Evolutionary conservation across 35 echinoderm and acorn worm species (phyloP).

Genomic region (Strongylocentrotus purpuratus): DNA sequence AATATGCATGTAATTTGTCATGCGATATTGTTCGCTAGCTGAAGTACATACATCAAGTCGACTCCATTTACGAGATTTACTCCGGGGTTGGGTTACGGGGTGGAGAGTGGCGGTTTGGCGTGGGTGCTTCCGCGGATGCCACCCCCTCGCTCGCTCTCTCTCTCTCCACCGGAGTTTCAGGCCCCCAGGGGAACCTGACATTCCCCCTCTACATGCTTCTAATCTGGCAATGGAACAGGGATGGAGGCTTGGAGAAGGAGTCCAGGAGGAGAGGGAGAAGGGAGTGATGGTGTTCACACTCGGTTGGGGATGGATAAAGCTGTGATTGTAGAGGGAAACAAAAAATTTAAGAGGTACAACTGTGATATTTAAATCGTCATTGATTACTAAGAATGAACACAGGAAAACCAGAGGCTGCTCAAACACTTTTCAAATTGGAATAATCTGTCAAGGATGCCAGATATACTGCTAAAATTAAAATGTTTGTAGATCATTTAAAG

Average conservation of each 20-base stretch:
- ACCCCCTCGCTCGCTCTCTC: background rate
- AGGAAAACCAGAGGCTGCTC: too few species aligned
- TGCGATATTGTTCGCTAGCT: constrained; percentile 21
- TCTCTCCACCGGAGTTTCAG: background rate
- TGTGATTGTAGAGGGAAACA: too few species aligned
- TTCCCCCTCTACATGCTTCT: background rate
- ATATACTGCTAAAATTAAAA: too few species aligned
- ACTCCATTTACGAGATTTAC: constrained; percentile 38
- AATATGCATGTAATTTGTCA: constrained; percentile 48
- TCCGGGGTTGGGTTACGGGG: background rate
- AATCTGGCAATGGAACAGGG: background rate
- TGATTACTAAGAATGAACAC: too few species aligned
- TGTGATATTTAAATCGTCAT: too few species aligned
- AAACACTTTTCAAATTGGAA: too few species aligned
- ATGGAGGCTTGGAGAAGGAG: background rate
- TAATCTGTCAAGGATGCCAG: too few species aligned
- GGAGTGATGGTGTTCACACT: background rate
- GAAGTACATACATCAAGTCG: constrained; percentile 27
- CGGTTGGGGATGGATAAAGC: background rate
- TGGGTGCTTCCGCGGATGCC: background rate
- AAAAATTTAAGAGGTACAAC: too few species aligned
- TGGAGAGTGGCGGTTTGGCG: background rate
- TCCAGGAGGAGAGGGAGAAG: background rate
- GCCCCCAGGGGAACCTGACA: constrained; percentile 28
- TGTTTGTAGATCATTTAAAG: too few species aligned